Base-by-base conservation (phyloP, 2,888 invertebrate species). In the Drosophila nr. perissopoda region DNA sequence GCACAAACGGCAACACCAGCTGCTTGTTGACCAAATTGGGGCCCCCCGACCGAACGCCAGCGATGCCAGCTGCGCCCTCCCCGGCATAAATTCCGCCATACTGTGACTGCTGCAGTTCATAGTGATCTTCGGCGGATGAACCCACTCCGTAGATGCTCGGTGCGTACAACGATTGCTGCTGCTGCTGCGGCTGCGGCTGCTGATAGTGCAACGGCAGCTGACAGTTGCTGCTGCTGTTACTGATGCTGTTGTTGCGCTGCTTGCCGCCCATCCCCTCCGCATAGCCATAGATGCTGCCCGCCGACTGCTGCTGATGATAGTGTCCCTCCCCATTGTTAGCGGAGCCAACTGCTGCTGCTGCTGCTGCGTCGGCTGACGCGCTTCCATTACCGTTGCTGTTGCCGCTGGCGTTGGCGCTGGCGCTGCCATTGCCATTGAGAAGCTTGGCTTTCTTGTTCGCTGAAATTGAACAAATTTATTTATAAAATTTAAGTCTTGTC, bases 1-100 rank as follows among this genome's bases (percentile, higher is more conserved):
- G 98, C 91, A 98, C 96, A 94, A 98, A 98, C 79, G 98, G 97
- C 82, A 97, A 94, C 83, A 96, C 97, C 92, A 97, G 95, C 93
- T 97, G 97, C 93, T 96, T 97, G 94, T 96, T 97, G 91, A 97
- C 96, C 94, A 96, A 94, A 94, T 96, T 96, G 80, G 94, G 94
- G 65, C 93, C 93, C 56, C 92, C 92, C 7, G 93, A 90, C 13
- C 93, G 89, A 38, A 84, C 64, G 29, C 87, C 82, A 18, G 74
- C 80, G n/a, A 59, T 73, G 38, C 49, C 54, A 10, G 53, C 73
- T 8, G 61, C 69, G 27, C 53, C 76, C 56, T 71, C 80, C 25
- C 67, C 74, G 25, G 70, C 74, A 38, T 82, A 83, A 67, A 87
- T 74, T 65, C 83, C 86, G 21, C 83, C 91, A 68, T 92, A 92